Percentiles rank a stretch among this genome's conserved stretches.
phyloP scores from a whole-genome alignment of 2,797 vertebrate species.

The Zenarchopterus dispar region DNA sequence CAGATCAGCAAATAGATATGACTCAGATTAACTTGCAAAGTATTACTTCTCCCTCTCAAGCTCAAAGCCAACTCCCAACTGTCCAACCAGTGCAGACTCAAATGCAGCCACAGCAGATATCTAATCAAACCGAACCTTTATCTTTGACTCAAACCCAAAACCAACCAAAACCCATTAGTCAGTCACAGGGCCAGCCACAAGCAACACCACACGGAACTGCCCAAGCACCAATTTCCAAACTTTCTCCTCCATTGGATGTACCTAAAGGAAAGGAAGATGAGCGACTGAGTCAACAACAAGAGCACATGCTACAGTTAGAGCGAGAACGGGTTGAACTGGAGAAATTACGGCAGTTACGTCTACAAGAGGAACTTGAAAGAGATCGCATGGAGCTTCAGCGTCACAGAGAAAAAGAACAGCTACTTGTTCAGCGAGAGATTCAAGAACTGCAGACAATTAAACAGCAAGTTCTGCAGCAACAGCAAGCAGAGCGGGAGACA shows the following conservation, averaged over 20 bases:
- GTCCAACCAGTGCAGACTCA: conserved; percentile 62
- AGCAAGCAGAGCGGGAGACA: conserved; percentile 94
- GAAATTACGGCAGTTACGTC: conserved; percentile 92
- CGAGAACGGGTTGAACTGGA: conserved; percentile 95
- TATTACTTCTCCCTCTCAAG: conserved; percentile 59
- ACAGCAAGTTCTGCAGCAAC: conserved; percentile 98
- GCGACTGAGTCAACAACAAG: conserved; percentile 92
- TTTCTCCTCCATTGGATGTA: conserved; percentile 71
- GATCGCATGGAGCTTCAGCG: conserved; percentile 95
- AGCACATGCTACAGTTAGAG: conserved; percentile 93
- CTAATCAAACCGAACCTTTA: conserved; percentile 77
- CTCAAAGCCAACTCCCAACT: conserved; percentile 63
- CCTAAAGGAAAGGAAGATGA: conserved; percentile 92
- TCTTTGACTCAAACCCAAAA: conserved; percentile 76
- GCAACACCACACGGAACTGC: conserved; percentile 46
- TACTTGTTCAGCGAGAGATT: conserved; percentile 95
- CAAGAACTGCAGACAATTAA: conserved; percentile 98
- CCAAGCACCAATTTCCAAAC: conserved; percentile 49
- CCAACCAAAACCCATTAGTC: conserved; percentile 62
- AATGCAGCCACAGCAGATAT: conserved; percentile 71
- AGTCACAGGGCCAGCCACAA: conserved; percentile 71
- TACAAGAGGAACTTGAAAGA: conserved; percentile 96
- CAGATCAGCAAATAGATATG: conserved; percentile 65
- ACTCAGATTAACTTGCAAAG: conserved; percentile 64
- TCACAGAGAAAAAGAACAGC: conserved; percentile 96